Evolutionary conservation across 2,797 vertebrate species (phyloP).

Genomic region (Sandelia bainsii): DNA sequence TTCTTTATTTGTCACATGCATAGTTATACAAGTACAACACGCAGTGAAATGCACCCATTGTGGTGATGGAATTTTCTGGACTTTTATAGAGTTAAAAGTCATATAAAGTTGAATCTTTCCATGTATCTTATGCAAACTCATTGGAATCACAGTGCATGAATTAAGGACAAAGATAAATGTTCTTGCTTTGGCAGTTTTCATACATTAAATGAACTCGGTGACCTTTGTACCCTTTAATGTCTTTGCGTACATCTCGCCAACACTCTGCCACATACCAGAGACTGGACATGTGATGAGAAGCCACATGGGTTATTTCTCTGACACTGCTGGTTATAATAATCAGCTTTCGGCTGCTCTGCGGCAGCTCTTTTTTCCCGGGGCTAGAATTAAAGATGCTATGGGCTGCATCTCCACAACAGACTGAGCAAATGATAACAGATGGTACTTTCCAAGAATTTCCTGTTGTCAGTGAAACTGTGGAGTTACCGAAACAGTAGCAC

Average conservation of each 20-base stretch:
- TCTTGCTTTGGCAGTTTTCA: not conserved
- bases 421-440: slow-evolving; percentile 55
- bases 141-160: slow-evolving; percentile 3
- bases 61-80: slow-evolving; percentile 1
- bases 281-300: slow-evolving; percentile 65
- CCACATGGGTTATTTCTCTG: slow-evolving; percentile 43
- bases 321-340: slow-evolving; percentile 47
- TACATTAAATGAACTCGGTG: slow-evolving; percentile 4
- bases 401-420: slow-evolving; percentile 40
- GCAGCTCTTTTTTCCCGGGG: slow-evolving; percentile 25
- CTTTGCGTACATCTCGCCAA: slow-evolving; percentile 7
- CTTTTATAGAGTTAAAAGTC: not conserved
- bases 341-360: slow-evolving; percentile 15
- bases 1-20: too few species aligned
- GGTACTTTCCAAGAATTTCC: slow-evolving; percentile 45
- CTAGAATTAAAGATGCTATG: slow-evolving; percentile 44
- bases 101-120: not conserved
- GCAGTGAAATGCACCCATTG: too few species aligned
- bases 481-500: slow-evolving; percentile 3
- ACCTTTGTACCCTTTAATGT: slow-evolving; percentile 46
- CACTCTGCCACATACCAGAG: slow-evolving; percentile 61
- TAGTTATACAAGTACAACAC: too few species aligned
- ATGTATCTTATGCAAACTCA: not conserved
- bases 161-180: slow-evolving; percentile 19
- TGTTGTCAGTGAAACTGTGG: slow-evolving; percentile 45